Percentiles rank a stretch among this genome's conserved stretches.
Evolutionary conservation across 2,888 invertebrate genomes (phyloP).

Genomic region (Piscicola geometra): DNA sequence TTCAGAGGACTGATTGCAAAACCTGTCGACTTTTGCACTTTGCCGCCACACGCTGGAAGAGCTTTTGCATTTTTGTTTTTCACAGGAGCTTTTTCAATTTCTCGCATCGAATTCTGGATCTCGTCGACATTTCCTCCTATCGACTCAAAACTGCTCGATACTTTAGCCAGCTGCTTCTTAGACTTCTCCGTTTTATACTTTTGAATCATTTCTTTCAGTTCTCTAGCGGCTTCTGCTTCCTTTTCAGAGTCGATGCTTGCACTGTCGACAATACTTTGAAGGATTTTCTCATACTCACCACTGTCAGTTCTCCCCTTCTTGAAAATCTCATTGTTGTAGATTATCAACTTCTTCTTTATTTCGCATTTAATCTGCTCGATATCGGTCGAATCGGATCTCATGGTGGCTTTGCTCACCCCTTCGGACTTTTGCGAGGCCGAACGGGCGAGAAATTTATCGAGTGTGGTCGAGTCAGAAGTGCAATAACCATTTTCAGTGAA

Average conservation of each 20-base stretch:
- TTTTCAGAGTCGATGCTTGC: too few species aligned
- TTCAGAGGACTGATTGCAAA: too few species aligned
- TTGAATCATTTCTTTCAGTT: too few species aligned
- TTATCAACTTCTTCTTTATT: not conserved
- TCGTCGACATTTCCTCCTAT: not conserved
- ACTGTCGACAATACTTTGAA: too few species aligned
- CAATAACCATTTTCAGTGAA: not conserved
- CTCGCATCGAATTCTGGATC: not conserved
- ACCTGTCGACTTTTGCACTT: too few species aligned
- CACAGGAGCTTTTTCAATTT: not conserved
- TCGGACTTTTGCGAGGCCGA: not conserved
- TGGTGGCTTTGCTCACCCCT: not conserved
- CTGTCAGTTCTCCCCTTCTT: not conserved
- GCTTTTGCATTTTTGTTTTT: too few species aligned
- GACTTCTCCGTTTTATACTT: too few species aligned
- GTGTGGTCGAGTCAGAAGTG: not conserved
- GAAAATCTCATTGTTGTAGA: not conserved
- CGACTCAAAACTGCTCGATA: not conserved
- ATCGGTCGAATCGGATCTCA: not conserved
- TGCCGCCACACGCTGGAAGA: too few species aligned
- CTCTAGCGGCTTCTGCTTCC: not conserved
- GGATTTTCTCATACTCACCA: not conserved
- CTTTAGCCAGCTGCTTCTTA: not conserved
- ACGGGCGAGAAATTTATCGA: not conserved
- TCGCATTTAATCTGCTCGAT: not conserved